These are phyloP conservation scores for Turritopsis rubra DNA, from an alignment of 30 jellyfish, hydroid and myxozoan genomes.

Conservation along the genomic window DNA sequence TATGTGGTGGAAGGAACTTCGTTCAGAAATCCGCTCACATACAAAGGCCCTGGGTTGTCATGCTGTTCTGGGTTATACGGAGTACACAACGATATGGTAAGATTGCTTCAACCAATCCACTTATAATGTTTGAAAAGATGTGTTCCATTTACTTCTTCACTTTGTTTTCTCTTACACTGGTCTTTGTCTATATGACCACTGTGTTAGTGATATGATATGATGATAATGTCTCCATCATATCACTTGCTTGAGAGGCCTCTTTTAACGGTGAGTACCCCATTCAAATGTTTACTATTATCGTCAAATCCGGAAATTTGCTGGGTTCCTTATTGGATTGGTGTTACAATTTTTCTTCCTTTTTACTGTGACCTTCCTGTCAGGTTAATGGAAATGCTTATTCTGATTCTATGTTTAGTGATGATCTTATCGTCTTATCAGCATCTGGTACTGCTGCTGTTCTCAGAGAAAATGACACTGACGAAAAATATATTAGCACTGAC, in stretches of 20 bases:
- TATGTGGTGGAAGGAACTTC: slow-evolving; percentile 86
- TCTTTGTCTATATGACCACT: too few species aligned
- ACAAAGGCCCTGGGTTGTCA: slow-evolving; percentile 86
- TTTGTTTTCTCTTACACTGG: too few species aligned
- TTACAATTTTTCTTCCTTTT: too few species aligned
- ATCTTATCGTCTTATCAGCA: slow-evolving; percentile 69
- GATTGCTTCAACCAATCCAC: not conserved
- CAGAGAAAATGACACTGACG: not conserved
- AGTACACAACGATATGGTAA: slow-evolving; percentile 69
- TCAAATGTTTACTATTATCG: too few species aligned
- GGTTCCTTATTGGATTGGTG: too few species aligned
- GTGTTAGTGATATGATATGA: too few species aligned
- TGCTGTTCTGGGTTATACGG: slow-evolving; percentile 88
- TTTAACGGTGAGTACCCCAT: too few species aligned
- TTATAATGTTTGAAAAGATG: not conserved
- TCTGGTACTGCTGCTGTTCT: slow-evolving; percentile 87
- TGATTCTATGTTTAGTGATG: slow-evolving; percentile 47
- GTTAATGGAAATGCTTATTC: not conserved
- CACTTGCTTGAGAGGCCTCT: too few species aligned
- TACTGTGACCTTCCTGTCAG: not conserved
- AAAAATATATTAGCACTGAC: not conserved
- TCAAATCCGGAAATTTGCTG: too few species aligned
- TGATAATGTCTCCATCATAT: too few species aligned
- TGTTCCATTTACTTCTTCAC: too few species aligned
- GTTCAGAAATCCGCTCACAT: slow-evolving; percentile 78